Percentiles rank a stretch among this genome's conserved stretches.
Evolutionary conservation across 2,113 vertebrate species (phyloP).

Genomic region (Struthio camelus): DNA sequence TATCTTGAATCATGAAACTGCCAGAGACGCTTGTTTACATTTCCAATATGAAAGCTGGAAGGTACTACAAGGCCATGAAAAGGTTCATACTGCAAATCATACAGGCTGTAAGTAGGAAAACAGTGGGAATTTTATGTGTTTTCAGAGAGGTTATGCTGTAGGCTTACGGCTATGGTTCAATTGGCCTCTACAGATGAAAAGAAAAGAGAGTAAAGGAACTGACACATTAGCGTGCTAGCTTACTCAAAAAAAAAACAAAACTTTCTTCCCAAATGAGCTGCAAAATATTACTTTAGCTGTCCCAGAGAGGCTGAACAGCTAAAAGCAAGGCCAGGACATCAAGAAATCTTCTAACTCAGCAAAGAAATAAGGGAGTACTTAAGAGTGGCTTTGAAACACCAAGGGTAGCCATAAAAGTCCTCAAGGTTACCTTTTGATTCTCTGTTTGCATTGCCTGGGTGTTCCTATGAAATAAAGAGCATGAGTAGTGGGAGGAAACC

Average conservation of each 20-base stretch:
- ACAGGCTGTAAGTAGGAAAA: not conserved
- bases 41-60: not conserved
- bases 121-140: not conserved
- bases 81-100: not conserved
- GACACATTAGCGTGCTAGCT: not conserved
- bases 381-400: constrained; percentile 33
- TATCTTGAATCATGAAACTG: not conserved
- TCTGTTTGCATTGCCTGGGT: constrained; percentile 13
- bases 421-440: constrained; percentile 47
- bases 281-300: not conserved
- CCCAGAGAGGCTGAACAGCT: not conserved
- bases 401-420: not conserved
- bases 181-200: not conserved
- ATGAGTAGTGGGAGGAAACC: not conserved
- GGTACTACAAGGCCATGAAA: not conserved
- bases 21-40: not conserved
- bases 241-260: not conserved
- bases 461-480: not conserved
- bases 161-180: not conserved
- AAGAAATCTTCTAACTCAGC: not conserved
- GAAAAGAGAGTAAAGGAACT: not conserved
- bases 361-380: not conserved
- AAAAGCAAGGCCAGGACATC: not conserved
- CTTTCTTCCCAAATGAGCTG: not conserved
- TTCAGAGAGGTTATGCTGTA: not conserved